These are phyloP conservation scores for Charanyca ferruginea DNA, from an alignment of 2,888 invertebrate genomes.

Conservation along the genomic window DNA sequence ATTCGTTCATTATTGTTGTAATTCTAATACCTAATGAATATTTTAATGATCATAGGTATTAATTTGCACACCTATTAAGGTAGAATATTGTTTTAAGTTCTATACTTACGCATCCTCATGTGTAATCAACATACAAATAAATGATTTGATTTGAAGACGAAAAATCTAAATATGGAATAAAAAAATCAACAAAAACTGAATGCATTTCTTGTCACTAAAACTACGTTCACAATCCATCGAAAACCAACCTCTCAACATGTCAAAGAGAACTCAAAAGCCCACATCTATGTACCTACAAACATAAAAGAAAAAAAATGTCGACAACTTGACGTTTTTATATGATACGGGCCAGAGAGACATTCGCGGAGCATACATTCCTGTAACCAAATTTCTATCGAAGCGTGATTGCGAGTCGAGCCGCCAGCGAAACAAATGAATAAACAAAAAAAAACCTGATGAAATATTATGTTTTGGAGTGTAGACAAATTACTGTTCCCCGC, in stretches of 20 bases:
- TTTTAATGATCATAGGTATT: too few relatives aligned
- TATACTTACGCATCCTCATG: too few relatives aligned
- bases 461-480: conserved; percentile 67
- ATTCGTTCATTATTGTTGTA: too few relatives aligned
- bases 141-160: too few relatives aligned
- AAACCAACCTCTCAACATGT: conserved; percentile 36
- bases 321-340: conserved; percentile 60
- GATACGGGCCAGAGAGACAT: conserved; percentile 42
- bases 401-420: conserved; percentile 62
- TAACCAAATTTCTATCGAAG: conserved; percentile 62
- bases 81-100: too few relatives aligned
- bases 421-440: conserved; percentile 62
- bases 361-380: conserved; percentile 46
- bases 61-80: too few relatives aligned
- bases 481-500: conserved; percentile 63
- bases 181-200: background rate
- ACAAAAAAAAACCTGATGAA: conserved; percentile 63
- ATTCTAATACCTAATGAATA: too few relatives aligned
- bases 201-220: conserved; percentile 18
- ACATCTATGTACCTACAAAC: conserved; percentile 28
- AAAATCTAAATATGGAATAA: background rate
- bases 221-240: conserved; percentile 26
- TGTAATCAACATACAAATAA: too few relatives aligned
- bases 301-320: conserved; percentile 36
- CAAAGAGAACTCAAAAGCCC: conserved; percentile 49